Evolutionary conservation across 2,888 invertebrate genomes (phyloP).

Genomic region (Hydriomena furcata): DNA sequence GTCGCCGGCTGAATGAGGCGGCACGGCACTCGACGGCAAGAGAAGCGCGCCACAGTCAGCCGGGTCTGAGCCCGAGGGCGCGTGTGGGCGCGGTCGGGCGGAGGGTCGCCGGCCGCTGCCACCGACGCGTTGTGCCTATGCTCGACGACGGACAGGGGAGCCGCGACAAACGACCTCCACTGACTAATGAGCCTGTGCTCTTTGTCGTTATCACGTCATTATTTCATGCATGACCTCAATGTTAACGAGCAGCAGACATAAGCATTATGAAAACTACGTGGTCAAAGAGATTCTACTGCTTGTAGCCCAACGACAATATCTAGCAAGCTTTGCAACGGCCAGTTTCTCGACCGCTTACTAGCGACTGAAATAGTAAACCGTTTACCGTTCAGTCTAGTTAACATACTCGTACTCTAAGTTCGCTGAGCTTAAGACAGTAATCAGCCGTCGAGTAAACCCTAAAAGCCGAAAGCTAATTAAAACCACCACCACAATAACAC

Average conservation of each 20-base stretch:
- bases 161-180: constrained; percentile 54
- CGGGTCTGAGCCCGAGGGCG: constrained; percentile 57
- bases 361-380: background rate
- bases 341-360: background rate
- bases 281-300: constrained; percentile 1
- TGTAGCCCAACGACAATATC: background rate
- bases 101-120: constrained; percentile 49
- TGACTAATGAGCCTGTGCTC: constrained; percentile 54
- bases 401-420: too few species aligned
- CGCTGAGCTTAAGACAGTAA: too few species aligned
- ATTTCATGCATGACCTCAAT: constrained; percentile 38
- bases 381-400: too few species aligned
- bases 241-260: constrained; percentile 31
- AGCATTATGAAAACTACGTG: constrained; percentile 19
- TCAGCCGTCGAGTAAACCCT: too few species aligned
- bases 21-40: constrained; percentile 44
- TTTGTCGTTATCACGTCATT: constrained; percentile 45
- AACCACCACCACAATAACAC: too few species aligned
- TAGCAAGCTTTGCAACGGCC: background rate
- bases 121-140: constrained; percentile 62
- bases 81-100: constrained; percentile 72
- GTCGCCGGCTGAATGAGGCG: constrained; percentile 77
- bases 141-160: constrained; percentile 55
- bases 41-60: constrained; percentile 55
- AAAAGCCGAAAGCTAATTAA: too few species aligned